Evolutionary conservation across 2,797 vertebrate genomes (phyloP), one percentile per base, ranked within the genome.

Genomic region (Anguilla anguilla): DNA sequence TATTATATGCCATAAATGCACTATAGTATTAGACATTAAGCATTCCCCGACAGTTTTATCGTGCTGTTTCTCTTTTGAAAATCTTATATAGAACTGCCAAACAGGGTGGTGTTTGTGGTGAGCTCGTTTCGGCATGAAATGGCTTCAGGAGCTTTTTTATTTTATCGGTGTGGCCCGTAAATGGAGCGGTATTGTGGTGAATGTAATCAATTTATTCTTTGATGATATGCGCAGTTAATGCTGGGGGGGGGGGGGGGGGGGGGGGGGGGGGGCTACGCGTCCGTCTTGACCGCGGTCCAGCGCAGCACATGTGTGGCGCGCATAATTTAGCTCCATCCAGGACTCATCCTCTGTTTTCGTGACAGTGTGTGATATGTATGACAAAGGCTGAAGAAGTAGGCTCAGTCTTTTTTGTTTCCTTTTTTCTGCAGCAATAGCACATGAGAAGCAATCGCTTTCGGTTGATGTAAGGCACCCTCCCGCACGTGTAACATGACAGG

Each of bases 41-140:
- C 82, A 43, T 19, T 10, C 19, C 9, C 25, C 25, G 83, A 17
- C 3, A 35, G 53, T 28, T 67, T 67, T 69, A 22, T 83, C 19
- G 83, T 61, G 69, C 57, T n/a, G 43, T 72, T n/a, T 19, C 51
- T 83, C n/a, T 57, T 28, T 39, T 69, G 85, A 19, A 43, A 88
- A 67, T 67, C 6, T 82, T 67, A 83, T 74, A 9, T 31, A 9
- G 61, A 83, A 49, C 39, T 86, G 49, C 7, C 28, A 88, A 85
- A 69, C 39, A 35, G 10, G 49, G 11, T 35, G 53, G 28, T 51
- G 25, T 53, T 31, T 53, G 51, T 39, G 35, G 43, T 49, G 79
- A 10, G 43, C 6, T 46, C 22, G 22, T 84, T 22, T 84, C 35
- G 10, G 1, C 28, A 39, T 67, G 35, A 86, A 72, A 53, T 59